phyloP scores from a whole-genome alignment of 2,888 invertebrate genomes.

The Brassicogethes aeneus region DNA sequence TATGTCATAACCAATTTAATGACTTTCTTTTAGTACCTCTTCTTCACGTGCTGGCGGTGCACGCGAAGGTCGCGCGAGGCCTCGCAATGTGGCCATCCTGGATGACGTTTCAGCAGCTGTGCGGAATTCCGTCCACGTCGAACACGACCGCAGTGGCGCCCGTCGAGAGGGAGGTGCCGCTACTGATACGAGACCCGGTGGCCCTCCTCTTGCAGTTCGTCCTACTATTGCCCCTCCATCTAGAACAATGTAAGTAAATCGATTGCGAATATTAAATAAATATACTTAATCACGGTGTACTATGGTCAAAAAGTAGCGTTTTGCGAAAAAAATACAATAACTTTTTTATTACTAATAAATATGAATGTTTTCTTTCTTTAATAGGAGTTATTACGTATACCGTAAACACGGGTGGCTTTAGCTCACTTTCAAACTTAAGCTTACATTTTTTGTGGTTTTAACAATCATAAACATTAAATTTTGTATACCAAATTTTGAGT shows the following conservation, averaged over 20 bases:
- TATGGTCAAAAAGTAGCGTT: too few relatives aligned
- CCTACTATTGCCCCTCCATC: slow-evolving; percentile 72
- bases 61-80: slow-evolving; percentile 62
- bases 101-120: slow-evolving; percentile 44
- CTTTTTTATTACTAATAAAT: too few relatives aligned
- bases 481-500: too few relatives aligned
- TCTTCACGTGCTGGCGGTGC: slow-evolving; percentile 78
- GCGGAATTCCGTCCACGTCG: slow-evolving; percentile 38
- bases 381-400: too few relatives aligned
- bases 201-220: slow-evolving; percentile 82
- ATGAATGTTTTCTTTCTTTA: neutral
- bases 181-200: slow-evolving; percentile 77
- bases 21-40: slow-evolving; percentile 61
- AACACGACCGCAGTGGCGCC: slow-evolving; percentile 36
- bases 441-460: too few relatives aligned
- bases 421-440: too few relatives aligned
- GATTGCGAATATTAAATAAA: neutral
- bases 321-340: too few relatives aligned
- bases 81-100: slow-evolving; percentile 54
- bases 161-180: slow-evolving; percentile 60
- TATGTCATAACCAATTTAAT: neutral
- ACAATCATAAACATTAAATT: too few relatives aligned
- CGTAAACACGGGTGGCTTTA: too few relatives aligned
- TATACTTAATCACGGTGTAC: neutral
- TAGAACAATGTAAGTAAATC: slow-evolving; percentile 68